These are phyloP conservation scores for Atherinomorus stipes DNA, from an alignment of 2,113 vertebrate genomes.

Conservation along the genomic window DNA sequence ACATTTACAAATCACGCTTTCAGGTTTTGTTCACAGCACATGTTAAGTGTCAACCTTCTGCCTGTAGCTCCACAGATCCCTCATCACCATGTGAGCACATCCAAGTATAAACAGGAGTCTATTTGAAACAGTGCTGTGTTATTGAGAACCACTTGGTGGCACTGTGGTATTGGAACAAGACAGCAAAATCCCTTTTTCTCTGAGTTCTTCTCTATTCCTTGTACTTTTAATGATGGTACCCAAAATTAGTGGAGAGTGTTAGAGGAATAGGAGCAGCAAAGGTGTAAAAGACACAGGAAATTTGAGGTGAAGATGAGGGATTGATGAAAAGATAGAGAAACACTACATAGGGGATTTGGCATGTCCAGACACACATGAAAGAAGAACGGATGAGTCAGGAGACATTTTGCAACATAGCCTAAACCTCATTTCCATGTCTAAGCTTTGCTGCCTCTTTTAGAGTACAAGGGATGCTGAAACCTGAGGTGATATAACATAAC, in stretches of 20 bases:
- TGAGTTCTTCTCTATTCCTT: slow-evolving; percentile 19
- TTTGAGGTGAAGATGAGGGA: slow-evolving; percentile 32
- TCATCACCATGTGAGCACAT: slow-evolving; percentile 46
- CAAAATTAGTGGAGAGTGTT: slow-evolving; percentile 50
- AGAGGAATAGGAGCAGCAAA: slow-evolving; percentile 29
- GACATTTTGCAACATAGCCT: slow-evolving; percentile 38
- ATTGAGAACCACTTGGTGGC: slow-evolving; percentile 74
- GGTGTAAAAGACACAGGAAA: slow-evolving; percentile 43
- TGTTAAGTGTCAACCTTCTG: slow-evolving; percentile 63
- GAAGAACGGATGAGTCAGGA: slow-evolving; percentile 28
- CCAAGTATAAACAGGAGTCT: background rate
- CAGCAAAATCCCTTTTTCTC: background rate
- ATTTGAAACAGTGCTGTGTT: slow-evolving; percentile 15
- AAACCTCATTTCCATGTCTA: slow-evolving; percentile 53
- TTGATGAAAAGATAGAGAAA: slow-evolving; percentile 24
- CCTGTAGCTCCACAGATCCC: slow-evolving; percentile 55
- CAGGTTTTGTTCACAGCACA: slow-evolving; percentile 34
- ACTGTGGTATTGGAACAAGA: slow-evolving; percentile 72
- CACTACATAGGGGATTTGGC: slow-evolving; percentile 13
- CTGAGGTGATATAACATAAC: slow-evolving; percentile 55
- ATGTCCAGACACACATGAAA: slow-evolving; percentile 28
- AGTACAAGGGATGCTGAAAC: slow-evolving; percentile 49
- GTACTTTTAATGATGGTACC: slow-evolving; percentile 59
- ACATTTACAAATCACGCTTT: slow-evolving; percentile 32
- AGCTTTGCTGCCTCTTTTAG: slow-evolving; percentile 41